A percentile compares a stretch with the other conserved stretches of the same genome.
Evolutionary conservation across 2,888 invertebrate genomes (phyloP).

Genomic region (Fragum whitleyi): DNA sequence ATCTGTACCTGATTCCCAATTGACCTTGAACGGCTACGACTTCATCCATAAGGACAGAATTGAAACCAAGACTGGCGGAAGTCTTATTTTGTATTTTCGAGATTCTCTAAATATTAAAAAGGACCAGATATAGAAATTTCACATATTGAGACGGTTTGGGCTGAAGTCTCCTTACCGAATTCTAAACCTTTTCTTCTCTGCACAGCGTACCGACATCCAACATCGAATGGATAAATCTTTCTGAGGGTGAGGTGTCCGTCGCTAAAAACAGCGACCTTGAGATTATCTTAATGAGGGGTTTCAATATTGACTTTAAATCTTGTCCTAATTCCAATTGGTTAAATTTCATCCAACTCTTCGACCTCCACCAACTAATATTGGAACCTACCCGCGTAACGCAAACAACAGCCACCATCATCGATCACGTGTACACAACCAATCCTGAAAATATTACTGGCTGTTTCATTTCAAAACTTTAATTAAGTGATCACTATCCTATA

Average conservation of each 20-base stretch:
- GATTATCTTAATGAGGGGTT: slow-evolving; percentile 15
- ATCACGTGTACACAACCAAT: too few relatives aligned
- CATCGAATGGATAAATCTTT: slow-evolving; percentile 17
- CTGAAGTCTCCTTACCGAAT: slow-evolving; percentile 8
- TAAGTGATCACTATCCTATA: too few relatives aligned
- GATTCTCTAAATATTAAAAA: slow-evolving; percentile 1
- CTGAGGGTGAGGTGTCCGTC: slow-evolving; percentile 1
- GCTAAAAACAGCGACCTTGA: slow-evolving; percentile 14
- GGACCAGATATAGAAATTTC: slow-evolving; percentile 9
- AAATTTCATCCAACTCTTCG: slow-evolving; percentile 15
- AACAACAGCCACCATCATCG: slow-evolving; percentile 2
- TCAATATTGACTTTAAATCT: slow-evolving; percentile 4
- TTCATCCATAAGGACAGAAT: slow-evolving; percentile 11
- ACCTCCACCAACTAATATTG: slow-evolving; percentile 3
- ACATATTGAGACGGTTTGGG: slow-evolving; percentile 24
- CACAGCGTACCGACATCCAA: slow-evolving; percentile 17
- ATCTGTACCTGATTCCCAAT: background rate
- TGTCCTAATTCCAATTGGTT: slow-evolving; percentile 23
- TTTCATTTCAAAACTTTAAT: background rate
- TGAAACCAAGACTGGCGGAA: slow-evolving; percentile 15
- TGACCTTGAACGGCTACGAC: background rate
- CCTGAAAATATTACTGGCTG: background rate
- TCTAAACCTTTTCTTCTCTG: slow-evolving; percentile 21
- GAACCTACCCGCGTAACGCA: slow-evolving; percentile 20
- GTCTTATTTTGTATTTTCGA: slow-evolving; percentile 21